Evolutionary conservation across 2,888 invertebrate genomes (phyloP).

Genomic region (Drosophila siamana): DNA sequence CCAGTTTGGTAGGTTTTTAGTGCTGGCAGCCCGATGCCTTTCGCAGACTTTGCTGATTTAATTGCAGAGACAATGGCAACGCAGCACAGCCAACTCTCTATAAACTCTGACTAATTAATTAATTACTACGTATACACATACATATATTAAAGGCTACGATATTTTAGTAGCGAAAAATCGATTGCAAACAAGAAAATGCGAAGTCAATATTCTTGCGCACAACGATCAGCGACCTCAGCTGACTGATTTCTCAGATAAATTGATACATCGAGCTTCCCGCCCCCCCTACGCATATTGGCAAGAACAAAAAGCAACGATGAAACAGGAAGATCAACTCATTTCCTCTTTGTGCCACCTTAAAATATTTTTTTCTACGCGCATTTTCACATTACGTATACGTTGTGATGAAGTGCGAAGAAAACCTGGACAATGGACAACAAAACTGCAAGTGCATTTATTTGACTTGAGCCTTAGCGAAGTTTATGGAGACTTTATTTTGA

Average conservation of each 20-base stretch:
- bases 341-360: too few species aligned
- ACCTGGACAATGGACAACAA: too few species aligned
- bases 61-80: neutral
- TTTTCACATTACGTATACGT: neutral
- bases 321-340: neutral
- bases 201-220: neutral
- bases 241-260: neutral
- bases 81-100: too few species aligned
- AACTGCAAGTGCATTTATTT: neutral
- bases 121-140: too few species aligned
- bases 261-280: neutral
- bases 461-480: neutral
- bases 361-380: neutral
- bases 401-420: too few species aligned
- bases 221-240: neutral
- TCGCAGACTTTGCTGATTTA: neutral
- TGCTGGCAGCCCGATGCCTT: neutral
- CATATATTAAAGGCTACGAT: too few species aligned
- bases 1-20: neutral
- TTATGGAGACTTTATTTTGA: slow-evolving; percentile 13
- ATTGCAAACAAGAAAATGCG: neutral
- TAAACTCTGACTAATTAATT: too few species aligned
- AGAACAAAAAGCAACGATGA: neutral
- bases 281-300: neutral
- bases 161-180: too few species aligned